Percentiles rank a stretch among this genome's conserved stretches.
These are phyloP conservation scores for Ormyrus rosae DNA, from an alignment of 2,888 invertebrate genomes.

Conservation along the genomic window DNA sequence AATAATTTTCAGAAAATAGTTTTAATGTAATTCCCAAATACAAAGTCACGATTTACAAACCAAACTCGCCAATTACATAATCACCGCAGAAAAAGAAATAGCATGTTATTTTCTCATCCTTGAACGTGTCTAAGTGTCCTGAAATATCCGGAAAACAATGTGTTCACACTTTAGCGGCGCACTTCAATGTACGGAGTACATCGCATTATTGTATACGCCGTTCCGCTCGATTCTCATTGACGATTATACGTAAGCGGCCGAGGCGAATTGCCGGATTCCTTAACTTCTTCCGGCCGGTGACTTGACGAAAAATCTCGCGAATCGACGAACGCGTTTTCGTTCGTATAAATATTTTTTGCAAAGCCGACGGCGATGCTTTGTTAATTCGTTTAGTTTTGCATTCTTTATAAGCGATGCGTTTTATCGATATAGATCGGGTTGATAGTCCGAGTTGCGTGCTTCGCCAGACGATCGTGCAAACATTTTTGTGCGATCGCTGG, in stretches of 20 bases:
- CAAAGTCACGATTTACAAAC: too few species aligned
- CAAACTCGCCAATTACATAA: neutral
- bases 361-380: too few species aligned
- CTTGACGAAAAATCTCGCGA: neutral
- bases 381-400: too few species aligned
- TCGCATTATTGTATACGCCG: slow-evolving; percentile 9
- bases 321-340: too few species aligned
- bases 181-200: neutral
- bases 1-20: too few species aligned
- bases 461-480: neutral
- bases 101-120: neutral
- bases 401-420: too few species aligned
- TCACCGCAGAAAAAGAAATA: neutral
- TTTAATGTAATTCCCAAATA: too few species aligned
- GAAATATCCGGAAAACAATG: neutral
- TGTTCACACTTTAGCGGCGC: neutral
- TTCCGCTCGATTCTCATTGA: slow-evolving; percentile 16
- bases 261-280: slow-evolving; percentile 3
- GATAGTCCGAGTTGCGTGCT: neutral
- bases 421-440: too few species aligned
- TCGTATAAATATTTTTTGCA: too few species aligned
- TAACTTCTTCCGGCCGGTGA: slow-evolving; percentile 3
- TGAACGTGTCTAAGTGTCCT: neutral
- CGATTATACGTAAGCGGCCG: slow-evolving; percentile 15
- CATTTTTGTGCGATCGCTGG: neutral